Base-by-base conservation (phyloP, 1,140 invertebrate species). In the Bombus balteatus region DNA sequence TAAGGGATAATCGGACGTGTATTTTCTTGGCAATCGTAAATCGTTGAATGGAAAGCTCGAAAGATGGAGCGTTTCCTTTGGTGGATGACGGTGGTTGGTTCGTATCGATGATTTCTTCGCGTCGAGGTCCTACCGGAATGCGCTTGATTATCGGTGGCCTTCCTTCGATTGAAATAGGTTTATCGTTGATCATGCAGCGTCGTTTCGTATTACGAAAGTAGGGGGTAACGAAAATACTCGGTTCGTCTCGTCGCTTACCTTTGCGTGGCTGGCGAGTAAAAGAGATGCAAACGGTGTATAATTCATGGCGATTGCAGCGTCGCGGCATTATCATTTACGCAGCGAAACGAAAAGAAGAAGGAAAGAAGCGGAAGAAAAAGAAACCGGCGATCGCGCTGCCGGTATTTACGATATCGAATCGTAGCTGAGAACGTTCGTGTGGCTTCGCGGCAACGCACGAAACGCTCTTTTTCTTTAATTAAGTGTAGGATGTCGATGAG, bases 321-420 rank as follows among this genome's bases (percentile, higher is more conserved):
- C 41, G 6, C 28, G 53, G 78, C 78, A 47, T 80, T 80, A 80
- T 47, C 70, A 71, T 71, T 80, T 71, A 43, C 66, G 59, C 39
- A 15, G 37, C 12, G 25, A 28, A 18, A 43, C n/a, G 66, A 72
- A 82, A 74, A n/a, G 25, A 34, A 39, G 39, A n/a, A 15, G 34
- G 12, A 41, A n/a, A 15, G 25, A 4, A 25, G 5, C 47, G 39
- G 22, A 15, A 28, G 28, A n/a, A 43, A n/a, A 43, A 41, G 39
- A 25, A n/a, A 22, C 15, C 28, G 37, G 76, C 59, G 53, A 34
- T 43, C 57, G 6, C 18, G 57, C 32, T n/a, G 57, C 25, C 18
- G 59, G 73, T 76, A 68, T 83, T 83, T 68, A 76, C 73, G 81
- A 39, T 83, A 83, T 83, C 81, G 73, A 83, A 68, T 76, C 72